Evolutionary conservation across 2,113 vertebrate species (phyloP), one percentile per base, ranked within the genome.

Genomic region (Hydrolagus affinis): DNA sequence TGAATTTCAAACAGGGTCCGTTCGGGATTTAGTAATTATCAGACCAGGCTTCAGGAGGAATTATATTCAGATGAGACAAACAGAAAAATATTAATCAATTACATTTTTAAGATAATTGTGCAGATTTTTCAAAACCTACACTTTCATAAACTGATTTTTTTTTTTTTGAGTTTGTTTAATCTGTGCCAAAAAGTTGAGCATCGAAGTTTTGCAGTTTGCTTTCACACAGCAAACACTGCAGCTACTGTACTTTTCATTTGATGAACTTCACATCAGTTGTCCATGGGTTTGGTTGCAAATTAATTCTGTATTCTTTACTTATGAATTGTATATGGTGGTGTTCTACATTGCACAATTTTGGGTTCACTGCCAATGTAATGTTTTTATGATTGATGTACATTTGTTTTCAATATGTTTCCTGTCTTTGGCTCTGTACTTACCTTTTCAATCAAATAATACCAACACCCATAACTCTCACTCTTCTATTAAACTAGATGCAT

Each of bases 401-500:
- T 44, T 1, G 1, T 44, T 44, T 44, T 44, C 6, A 44, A 44
- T 44, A 6, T 6, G 6, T 44, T 44, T 44, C 44, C 44, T 44
- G 44, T 44, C 62, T n/a, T 83, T 4, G 25, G 23, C 28, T 64
- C 73, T 83, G 78, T 83, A 83, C 66, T 83, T 83, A 83, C 60
- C 66, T 83, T 66, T 66, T 83, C 78, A 83, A 83, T 60, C 59
- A 68, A 83, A 83, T 66, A 83, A 62, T 66, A 44, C 44, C 44
- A 44, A 44, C 44, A 14, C 25, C 60, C 30, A 28, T 66, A 83
- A 83, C 64, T 44, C 64, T 83, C 12, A 11, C 15, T 64, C 60
- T 30, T 68, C 12, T 66, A 83, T 66, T 83, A 17, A 66, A 17
- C 60, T 60, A 68, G 60, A 83, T 83, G 78, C 62, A 83, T 83